Evolutionary conservation across 2,888 invertebrate species (phyloP), one percentile per base, ranked within the genome.

Genomic region (Bugulina stolonifera): DNA sequence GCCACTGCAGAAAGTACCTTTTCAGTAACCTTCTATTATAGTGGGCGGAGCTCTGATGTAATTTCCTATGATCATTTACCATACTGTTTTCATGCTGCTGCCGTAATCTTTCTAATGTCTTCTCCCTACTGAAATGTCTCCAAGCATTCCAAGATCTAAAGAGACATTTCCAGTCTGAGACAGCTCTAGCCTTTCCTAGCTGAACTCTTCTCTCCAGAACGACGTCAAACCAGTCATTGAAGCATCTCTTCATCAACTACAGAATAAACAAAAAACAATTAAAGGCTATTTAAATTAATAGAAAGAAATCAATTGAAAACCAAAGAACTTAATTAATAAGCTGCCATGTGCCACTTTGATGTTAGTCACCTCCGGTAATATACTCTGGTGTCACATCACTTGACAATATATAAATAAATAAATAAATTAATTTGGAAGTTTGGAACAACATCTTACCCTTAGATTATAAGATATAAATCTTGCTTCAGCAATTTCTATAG

Each of bases 91-190:
- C 64, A 34, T 64, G 64, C 34, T 64, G 29, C 64, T 3, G 3
- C 64, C 32, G 27, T 10, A 64, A 14, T n/a, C 64, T 27, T 32
- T 64, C 64, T n/a, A 64, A n/a, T 22, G 29, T 32, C 10, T 32
- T 25, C 10, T 64, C 64, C n/a, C 64, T 27, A 18, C 29, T 64
- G 32, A 32, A 64, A 27, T 64, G 64, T n/a, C 78, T 77, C 83
- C 83, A 83, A 0, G 79, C 80, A 72, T 80, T 81, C 80, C 81
- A 83, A 0, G 78, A 76, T 3, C 79, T 75, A 23, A 82, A 75
- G 71, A 81, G 73, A 14, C 82, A 75, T 69, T 78, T 80, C 83
- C 83, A 83, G 78, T 83, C 83, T 34, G 78, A 75, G 73, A 82
- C 75, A 5, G 83, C 83, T 69, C 78, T 75, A 1, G 82, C 81